Evolutionary conservation across 1,140 invertebrate species (phyloP).

Genomic region (Polypedilum pembai): DNA sequence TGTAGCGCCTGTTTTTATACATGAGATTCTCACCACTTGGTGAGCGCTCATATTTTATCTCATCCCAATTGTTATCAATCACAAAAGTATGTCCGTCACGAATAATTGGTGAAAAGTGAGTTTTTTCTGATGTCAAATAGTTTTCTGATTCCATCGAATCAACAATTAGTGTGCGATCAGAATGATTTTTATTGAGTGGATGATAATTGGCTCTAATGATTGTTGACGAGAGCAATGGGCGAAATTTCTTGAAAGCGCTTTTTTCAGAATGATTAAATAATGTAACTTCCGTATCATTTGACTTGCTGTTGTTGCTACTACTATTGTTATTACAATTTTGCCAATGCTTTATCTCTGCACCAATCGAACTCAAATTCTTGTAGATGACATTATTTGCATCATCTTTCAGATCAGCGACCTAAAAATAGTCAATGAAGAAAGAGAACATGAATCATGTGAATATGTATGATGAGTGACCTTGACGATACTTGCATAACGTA

Average conservation of each 20-base stretch:
- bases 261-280: background rate
- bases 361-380: conserved; percentile 19
- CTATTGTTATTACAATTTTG: background rate
- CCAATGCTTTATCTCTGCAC: conserved; percentile 13
- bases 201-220: conserved; percentile 27
- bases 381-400: conserved; percentile 15
- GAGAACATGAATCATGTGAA: conserved; percentile 22
- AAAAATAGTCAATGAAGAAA: conserved; percentile 16
- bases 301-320: background rate
- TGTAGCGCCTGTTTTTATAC: background rate
- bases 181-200: background rate
- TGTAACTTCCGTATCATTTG: background rate
- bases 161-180: background rate
- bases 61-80: conserved; percentile 56
- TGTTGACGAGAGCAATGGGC: background rate
- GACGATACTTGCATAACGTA: conserved; percentile 2
- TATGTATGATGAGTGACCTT: background rate
- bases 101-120: conserved; percentile 69
- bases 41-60: conserved; percentile 45
- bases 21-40: conserved; percentile 31
- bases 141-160: conserved; percentile 51
- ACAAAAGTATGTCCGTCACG: conserved; percentile 54
- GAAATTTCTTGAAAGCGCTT: background rate
- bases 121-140: conserved; percentile 59
- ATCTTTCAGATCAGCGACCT: background rate